Base-by-base conservation (phyloP, 2,888 invertebrate genomes). In the Antheraea yamamai region DNA sequence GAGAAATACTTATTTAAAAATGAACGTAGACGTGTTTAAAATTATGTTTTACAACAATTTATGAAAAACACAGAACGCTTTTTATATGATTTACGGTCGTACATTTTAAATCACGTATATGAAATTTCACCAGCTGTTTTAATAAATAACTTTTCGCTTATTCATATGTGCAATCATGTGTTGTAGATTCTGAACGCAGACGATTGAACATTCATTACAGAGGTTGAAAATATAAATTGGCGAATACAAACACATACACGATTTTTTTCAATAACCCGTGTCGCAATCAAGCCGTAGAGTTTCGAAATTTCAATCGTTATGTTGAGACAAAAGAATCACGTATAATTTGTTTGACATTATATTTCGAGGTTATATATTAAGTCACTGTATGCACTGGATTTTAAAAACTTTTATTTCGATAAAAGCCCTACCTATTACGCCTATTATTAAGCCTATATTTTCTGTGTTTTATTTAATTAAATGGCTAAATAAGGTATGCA, bases 131-230 rank as follows among this genome's bases (percentile, higher is more conserved):
- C 26, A 30, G 26, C 26, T 16, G 30, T 30, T 74, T 74, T 61
- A 74, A 71, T 74, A 66, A 66, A 71, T 71, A 47, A 47, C 26
- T 71, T 16, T 61, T 39, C 47, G 55, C 39, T 61, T 61, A 23
- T 61, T 61, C 73, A 61, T 58, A 52, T 30, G 39, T 55, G 26
- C 52, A 51, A 70, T 74, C 74, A 68, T 20, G 47, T 61, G 61
- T 61, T 61, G 61, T 10, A 61, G 61, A 61, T 61, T 61, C 3
- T 66, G 64, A 58, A 74, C 55, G 58, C 71, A 74, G 61, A 71
- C 71, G 74, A 47, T 74, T 74, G 71, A 30, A 52, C 68, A 26
- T 74, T 74, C 70, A 55, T 74, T 74, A 74, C 74, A 74, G 26
- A 30, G 39, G 70, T 20, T 68, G 70, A 39, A 58, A 70, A 71